Conservation (phyloP, 2,797 vertebrate genomes). For the Peromyscus attwateri region DNA sequence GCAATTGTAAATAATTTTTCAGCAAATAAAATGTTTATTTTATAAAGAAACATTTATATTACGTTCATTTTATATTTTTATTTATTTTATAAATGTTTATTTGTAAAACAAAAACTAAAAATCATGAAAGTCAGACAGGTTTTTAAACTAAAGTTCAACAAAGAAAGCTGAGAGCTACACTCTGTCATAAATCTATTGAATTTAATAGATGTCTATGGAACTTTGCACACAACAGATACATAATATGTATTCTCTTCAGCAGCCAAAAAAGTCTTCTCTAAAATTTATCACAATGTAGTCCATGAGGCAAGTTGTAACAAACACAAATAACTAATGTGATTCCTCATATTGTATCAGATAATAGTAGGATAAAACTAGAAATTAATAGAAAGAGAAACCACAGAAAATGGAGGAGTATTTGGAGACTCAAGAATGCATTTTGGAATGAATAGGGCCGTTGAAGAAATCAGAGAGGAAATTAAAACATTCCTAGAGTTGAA, state of each 20-base stretch:
- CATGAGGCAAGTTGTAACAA: not conserved
- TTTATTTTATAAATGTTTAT: not conserved
- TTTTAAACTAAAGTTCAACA: not conserved
- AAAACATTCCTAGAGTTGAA: not conserved
- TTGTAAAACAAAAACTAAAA: not conserved
- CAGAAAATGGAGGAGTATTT: not conserved
- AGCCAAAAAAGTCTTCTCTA: not conserved
- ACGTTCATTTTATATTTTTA: not conserved
- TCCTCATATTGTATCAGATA: not conserved
- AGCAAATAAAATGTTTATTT: not conserved
- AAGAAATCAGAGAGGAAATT: not conserved
- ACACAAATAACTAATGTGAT: not conserved
- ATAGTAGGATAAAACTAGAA: not conserved
- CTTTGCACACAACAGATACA: not conserved
- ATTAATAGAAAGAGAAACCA: not conserved
- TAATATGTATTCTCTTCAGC: not conserved
- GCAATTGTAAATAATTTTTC: not conserved
- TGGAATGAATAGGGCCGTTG: not conserved
- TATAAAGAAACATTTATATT: not conserved
- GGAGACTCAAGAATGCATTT: not conserved
- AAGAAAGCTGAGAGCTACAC: not conserved
- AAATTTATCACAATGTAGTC: not conserved
- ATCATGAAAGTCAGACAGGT: not conserved
- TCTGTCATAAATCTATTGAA: not conserved
- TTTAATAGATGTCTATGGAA: not conserved